Evolutionary conservation across 1,140 invertebrate genomes (phyloP).

Genomic region (Drosophila bocqueti): DNA sequence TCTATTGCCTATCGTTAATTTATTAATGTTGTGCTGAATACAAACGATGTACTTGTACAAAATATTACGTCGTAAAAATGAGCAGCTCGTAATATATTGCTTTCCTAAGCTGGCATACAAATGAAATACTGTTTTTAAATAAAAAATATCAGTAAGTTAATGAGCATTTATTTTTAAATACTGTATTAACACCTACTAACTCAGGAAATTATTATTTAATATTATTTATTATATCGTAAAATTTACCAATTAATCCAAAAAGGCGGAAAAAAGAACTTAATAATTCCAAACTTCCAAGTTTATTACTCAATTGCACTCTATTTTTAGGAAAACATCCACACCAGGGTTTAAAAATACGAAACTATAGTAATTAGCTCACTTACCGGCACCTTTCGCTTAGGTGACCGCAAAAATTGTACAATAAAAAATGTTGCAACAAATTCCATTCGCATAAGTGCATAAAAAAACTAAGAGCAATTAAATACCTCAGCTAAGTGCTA

Average conservation of each 20-base stretch:
- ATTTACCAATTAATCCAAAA: no score
- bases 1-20: neutral
- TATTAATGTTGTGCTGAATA: conserved; percentile 5
- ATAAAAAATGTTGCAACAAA: neutral
- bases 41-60: conserved; percentile 16
- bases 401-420: neutral
- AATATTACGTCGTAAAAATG: conserved; percentile 1
- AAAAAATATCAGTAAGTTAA: neutral
- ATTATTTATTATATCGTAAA: neutral
- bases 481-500: neutral
- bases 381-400: neutral
- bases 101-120: neutral
- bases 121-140: conserved; percentile 4
- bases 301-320: neutral
- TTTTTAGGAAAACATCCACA: neutral
- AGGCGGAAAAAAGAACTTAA: neutral
- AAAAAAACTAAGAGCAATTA: neutral
- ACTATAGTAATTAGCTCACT: neutral
- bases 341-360: neutral
- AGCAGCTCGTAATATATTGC: conserved; percentile 9
- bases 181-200: neutral
- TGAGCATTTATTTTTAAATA: neutral
- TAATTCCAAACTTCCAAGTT: neutral
- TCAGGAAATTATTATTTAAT: neutral
- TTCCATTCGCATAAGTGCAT: conserved; percentile 7